phyloP scores from a whole-genome alignment of 1,140 invertebrate genomes.

The Pogonognathellus flavescens region DNA sequence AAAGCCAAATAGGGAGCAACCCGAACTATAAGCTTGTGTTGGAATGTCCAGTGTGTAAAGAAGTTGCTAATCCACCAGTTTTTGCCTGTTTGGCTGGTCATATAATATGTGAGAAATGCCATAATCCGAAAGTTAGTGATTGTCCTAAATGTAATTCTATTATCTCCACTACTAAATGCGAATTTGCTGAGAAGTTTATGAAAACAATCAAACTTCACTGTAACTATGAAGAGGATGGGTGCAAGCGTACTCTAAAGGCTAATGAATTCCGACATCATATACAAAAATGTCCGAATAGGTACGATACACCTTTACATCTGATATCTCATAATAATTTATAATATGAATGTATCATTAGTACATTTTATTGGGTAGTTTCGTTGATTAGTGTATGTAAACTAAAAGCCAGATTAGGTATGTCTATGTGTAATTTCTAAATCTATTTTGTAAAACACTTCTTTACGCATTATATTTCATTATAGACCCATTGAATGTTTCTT shows the following conservation, averaged over 20 bases:
- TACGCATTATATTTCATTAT: constrained; percentile 16
- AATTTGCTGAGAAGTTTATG: constrained; percentile 52
- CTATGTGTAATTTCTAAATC: constrained; percentile 4
- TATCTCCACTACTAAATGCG: constrained; percentile 26
- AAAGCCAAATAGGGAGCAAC: not conserved
- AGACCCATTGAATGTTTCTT: constrained; percentile 55
- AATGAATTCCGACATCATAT: constrained; percentile 45
- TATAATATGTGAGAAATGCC: constrained; percentile 50
- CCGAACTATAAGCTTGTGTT: not conserved
- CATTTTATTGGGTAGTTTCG: not conserved
- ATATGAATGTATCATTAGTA: no score
- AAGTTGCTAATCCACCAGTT: constrained; percentile 53
- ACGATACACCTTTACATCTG: not conserved
- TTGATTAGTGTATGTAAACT: not conserved
- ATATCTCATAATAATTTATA: not conserved
- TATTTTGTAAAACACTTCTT: not conserved
- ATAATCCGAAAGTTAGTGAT: not conserved
- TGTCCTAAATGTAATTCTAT: constrained; percentile 38
- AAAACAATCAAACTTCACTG: constrained; percentile 45
- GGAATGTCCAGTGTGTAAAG: constrained; percentile 57
- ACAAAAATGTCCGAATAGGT: constrained; percentile 35
- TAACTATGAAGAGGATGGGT: constrained; percentile 52
- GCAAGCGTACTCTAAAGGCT: constrained; percentile 1
- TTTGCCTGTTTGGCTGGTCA: constrained; percentile 49
- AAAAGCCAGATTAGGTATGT: not conserved